phyloP scores from a whole-genome alignment of 92 coral and sea anemone species.

The Montipora capitata region DNA sequence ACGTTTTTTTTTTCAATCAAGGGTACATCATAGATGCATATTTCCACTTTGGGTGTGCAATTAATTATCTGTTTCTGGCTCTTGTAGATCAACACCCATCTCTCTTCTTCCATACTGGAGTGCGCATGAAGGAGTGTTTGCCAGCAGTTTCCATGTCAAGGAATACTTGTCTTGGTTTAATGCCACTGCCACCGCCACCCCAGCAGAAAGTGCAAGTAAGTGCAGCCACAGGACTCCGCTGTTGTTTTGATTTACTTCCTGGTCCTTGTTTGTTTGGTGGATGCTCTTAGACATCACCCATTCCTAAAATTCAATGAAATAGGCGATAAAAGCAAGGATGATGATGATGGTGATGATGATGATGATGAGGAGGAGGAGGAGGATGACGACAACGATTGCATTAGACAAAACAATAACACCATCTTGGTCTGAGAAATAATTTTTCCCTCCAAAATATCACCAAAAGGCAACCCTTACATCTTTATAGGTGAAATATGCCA shows the following conservation, averaged over 20 bases:
- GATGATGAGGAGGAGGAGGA: no score
- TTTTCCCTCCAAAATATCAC: not conserved
- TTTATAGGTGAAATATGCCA: not conserved
- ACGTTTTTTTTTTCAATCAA: no score
- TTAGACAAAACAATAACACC: not conserved
- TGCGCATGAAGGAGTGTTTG: conserved; percentile 86
- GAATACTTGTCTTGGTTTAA: conserved; percentile 84
- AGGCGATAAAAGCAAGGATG: no score
- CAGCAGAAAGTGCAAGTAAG: conserved; percentile 11
- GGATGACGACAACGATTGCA: not conserved
- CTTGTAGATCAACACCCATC: conserved; percentile 27
- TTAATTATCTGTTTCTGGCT: not conserved
- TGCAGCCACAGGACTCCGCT: no score
- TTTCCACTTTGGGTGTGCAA: no score
- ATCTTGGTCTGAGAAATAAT: not conserved
- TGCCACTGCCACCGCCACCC: conserved; percentile 1
- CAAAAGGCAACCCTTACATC: not conserved
- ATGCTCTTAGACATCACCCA: not conserved
- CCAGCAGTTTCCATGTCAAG: conserved; percentile 69
- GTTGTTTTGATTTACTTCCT: no score
- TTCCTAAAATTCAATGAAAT: not conserved
- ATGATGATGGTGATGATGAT: no score
- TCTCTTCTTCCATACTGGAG: conserved; percentile 71
- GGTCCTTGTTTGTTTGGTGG: no score
- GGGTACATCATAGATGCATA: no score